phyloP scores from a whole-genome alignment of 2,113 vertebrate genomes.

The Abramis brama region DNA sequence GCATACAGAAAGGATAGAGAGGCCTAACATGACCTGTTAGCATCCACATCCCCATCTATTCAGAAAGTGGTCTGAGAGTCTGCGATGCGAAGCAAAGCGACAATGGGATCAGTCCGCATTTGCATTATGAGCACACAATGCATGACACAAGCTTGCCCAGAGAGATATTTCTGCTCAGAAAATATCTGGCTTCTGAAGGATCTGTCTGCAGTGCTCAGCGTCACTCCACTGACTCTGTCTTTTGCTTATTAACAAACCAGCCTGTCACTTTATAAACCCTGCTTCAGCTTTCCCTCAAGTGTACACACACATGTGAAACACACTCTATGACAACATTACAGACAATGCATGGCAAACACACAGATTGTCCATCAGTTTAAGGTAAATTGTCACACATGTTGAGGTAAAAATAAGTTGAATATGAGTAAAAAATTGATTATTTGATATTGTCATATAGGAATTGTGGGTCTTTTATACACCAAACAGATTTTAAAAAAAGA shows the following conservation, averaged over 20 bases:
- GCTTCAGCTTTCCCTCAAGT: slow-evolving; percentile 27
- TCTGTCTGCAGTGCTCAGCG: slow-evolving; percentile 52
- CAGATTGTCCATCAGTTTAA: neutral
- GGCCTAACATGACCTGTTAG: slow-evolving; percentile 38
- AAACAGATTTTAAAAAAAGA: neutral
- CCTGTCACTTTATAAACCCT: slow-evolving; percentile 49
- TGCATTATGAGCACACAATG: slow-evolving; percentile 56
- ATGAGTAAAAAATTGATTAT: neutral
- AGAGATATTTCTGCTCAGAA: slow-evolving; percentile 52
- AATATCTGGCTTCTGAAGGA: slow-evolving; percentile 52
- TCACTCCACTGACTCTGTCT: slow-evolving; percentile 57
- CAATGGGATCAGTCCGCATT: slow-evolving; percentile 53
- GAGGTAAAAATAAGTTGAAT: neutral
- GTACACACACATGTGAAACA: neutral
- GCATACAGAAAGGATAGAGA: slow-evolving; percentile 1
- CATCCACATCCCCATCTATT: slow-evolving; percentile 29
- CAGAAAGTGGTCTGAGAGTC: slow-evolving; percentile 38
- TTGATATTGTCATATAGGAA: neutral
- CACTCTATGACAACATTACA: neutral
- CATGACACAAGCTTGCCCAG: slow-evolving; percentile 55
- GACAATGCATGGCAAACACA: neutral
- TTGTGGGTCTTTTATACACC: neutral
- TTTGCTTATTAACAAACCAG: slow-evolving; percentile 55
- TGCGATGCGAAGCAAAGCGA: slow-evolving; percentile 51
- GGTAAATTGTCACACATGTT: neutral